Evolutionary conservation across 2,113 vertebrate genomes (phyloP), one percentile per base, ranked within the genome.

Genomic region (Gasterosteus nipponicus): DNA sequence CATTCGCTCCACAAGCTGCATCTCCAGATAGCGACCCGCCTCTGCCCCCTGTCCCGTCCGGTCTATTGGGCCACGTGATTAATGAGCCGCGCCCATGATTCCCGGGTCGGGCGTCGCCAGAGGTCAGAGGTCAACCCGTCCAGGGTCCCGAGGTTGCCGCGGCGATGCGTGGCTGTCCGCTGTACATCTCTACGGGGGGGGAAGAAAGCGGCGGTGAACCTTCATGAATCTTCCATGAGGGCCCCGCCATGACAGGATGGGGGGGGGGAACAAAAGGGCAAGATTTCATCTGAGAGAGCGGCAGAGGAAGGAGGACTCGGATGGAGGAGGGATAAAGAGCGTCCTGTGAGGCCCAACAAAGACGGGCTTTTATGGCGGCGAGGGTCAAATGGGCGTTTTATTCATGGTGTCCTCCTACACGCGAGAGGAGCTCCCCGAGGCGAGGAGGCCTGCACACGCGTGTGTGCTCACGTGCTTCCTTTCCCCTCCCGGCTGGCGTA

Each of bases 301-400:
- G 10, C 57, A 61, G 57, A 62, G 75, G 22, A 73, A 86, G 80
- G 73, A 75, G 44, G 62, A 75, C 80, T 38, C 35, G 84, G 82
- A 81, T 59, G 73, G 89, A 87, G 87, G 87, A 84, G 73, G 89
- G 87, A 93, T 87, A 90, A 92, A 91, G 90, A 85, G 60, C 82
- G 76, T 87, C 85, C 88, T 92, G 89, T 91, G 89, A 90, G 86
- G 85, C 75, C 70, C 85, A 78, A 91, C 92, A 93, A 91, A 92
- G 92, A 90, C 61, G 19, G 77, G 82, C 88, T 91, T 57, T 92
- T 83, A 90, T 89, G 67, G 89, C 71, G 44, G 62, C n/a, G 44
- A 81, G 86, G 88, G 89, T 90, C 87, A 90, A 91, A 88, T 85
- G 84, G 86, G 82, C 78, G 69, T 89, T 92, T 88, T 88, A 91